A percentile compares a stretch with the other conserved stretches of the same genome.
phyloP scores from a whole-genome alignment of 2,888 invertebrate species.

The Baronia brevicornis region DNA sequence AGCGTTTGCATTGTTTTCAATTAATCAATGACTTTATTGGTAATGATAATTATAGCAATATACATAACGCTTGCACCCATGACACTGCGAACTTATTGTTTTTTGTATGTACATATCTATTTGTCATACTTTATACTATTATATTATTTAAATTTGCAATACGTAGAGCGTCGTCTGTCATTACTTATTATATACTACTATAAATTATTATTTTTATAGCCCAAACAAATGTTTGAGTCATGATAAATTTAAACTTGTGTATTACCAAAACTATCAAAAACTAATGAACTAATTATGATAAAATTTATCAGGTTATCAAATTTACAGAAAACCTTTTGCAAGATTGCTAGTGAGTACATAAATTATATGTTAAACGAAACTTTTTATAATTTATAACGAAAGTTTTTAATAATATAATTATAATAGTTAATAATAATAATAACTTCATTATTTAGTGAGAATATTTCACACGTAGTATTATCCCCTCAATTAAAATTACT shows the following conservation, averaged over 20 bases:
- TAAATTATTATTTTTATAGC: constrained; percentile 5
- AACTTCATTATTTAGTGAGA: background rate
- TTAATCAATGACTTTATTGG: constrained; percentile 30
- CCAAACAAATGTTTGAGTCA: too few relatives aligned
- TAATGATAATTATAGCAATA: constrained; percentile 21
- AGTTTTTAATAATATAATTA: too few relatives aligned
- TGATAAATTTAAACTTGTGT: too few relatives aligned
- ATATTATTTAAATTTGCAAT: background rate
- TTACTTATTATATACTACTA: constrained; percentile 5
- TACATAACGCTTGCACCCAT: constrained; percentile 9
- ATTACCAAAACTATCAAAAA: too few relatives aligned
- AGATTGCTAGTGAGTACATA: too few relatives aligned
- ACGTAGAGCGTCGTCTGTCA: constrained; percentile 1
- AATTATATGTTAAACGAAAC: too few relatives aligned
- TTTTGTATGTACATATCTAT: too few relatives aligned
- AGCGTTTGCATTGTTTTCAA: constrained; percentile 45
- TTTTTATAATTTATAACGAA: too few relatives aligned
- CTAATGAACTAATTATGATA: too few relatives aligned
- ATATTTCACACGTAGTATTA: constrained; percentile 6
- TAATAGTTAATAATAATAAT: background rate
- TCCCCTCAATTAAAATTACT: constrained; percentile 25
- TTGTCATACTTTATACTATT: background rate
- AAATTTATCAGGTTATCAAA: too few relatives aligned
- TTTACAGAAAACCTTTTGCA: too few relatives aligned
- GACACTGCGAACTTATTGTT: constrained; percentile 2